Conservation (phyloP, 2,113 vertebrate genomes). For the Natator depressus region DNA sequence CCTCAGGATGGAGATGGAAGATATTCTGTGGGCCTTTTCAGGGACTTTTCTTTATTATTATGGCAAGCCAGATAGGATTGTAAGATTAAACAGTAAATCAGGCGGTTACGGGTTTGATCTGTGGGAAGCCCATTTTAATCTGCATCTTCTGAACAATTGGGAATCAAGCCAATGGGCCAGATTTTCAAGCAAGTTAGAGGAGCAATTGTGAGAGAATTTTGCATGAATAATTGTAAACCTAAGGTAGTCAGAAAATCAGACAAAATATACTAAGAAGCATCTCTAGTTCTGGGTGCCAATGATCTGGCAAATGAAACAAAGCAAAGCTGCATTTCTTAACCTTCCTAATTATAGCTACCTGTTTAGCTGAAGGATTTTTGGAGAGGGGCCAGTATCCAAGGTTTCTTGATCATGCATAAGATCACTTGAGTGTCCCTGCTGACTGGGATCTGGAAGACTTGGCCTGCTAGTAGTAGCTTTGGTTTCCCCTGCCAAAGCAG, state of each 20-base stretch:
- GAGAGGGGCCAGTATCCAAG: background rate
- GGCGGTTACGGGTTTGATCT: background rate
- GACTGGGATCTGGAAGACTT: background rate
- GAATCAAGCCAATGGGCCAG: background rate
- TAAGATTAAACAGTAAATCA: background rate
- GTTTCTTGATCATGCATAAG: background rate
- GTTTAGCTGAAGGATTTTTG: background rate
- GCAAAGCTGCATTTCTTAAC: background rate
- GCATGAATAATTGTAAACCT: background rate
- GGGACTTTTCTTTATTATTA: background rate
- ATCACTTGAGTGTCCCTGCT: background rate
- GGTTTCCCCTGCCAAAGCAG: background rate
- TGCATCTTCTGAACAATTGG: background rate
- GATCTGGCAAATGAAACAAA: background rate
- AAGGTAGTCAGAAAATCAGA: background rate
- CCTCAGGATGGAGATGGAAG: background rate
- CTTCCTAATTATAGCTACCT: background rate
- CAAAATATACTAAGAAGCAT: background rate
- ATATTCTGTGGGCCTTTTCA: background rate
- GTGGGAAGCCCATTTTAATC: background rate
- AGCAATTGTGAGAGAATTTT: background rate
- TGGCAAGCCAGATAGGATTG: background rate
- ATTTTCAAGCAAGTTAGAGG: background rate
- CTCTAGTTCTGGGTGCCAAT: background rate
- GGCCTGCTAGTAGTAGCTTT: background rate